These are phyloP conservation scores for Phengaris arion DNA, from an alignment of 2,888 invertebrate genomes.

Conservation along the genomic window DNA sequence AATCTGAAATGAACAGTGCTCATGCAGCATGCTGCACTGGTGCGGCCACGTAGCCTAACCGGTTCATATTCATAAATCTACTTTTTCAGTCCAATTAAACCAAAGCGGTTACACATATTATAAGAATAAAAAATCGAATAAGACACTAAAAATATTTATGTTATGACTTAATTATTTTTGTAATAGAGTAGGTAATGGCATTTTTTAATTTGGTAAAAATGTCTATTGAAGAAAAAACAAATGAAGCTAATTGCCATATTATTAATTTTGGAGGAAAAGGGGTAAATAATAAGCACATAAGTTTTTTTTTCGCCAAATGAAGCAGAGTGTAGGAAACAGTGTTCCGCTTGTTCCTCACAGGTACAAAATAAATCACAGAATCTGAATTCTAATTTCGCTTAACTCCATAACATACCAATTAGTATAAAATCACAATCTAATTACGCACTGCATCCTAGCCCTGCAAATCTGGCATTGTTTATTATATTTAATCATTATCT, in stretches of 20 bases:
- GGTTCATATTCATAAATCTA: no score
- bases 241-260: background rate
- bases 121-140: no score
- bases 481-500: conserved; percentile 75
- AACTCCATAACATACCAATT: conserved; percentile 59
- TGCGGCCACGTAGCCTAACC: no score
- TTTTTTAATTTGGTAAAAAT: no score
- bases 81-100: no score
- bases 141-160: no score
- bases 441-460: conserved; percentile 61
- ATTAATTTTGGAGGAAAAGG: conserved; percentile 9
- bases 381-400: conserved; percentile 60
- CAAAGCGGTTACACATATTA: no score
- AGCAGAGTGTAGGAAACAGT: conserved; percentile 60
- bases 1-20: no score
- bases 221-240: background rate
- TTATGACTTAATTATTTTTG: no score
- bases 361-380: conserved; percentile 73
- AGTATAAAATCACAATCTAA: conserved; percentile 70
- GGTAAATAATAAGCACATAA: conserved; percentile 38
- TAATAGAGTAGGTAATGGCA: no score
- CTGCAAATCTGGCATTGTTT: conserved; percentile 62
- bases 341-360: conserved; percentile 60
- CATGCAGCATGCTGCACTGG: no score
- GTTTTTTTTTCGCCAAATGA: conserved; percentile 61